These are phyloP conservation scores for Patiria pectinifera DNA, from an alignment of 53 echinoderm and acorn worm species.

Conservation along the genomic window DNA sequence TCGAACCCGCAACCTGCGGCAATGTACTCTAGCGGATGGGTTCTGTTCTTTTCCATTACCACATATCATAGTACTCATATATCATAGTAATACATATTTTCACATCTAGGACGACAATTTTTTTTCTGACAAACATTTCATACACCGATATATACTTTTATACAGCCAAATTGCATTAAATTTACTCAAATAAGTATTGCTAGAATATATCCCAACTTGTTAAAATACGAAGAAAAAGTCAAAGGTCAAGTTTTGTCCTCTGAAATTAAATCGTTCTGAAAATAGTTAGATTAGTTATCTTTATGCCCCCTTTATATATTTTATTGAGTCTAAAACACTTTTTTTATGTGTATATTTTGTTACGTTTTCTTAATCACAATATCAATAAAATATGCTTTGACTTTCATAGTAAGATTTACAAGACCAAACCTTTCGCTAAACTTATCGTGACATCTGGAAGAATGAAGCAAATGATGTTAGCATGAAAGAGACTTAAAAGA, in stretches of 20 bases:
- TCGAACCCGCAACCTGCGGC: no score
- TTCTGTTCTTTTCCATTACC: neutral
- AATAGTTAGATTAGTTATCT: neutral
- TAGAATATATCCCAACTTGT: neutral
- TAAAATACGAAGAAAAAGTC: neutral
- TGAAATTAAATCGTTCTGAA: neutral
- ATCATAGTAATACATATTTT: neutral
- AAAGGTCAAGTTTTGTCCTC: neutral
- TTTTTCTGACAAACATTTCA: neutral
- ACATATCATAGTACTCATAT: neutral
- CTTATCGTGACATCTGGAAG: no score
- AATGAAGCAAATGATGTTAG: no score
- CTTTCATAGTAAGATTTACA: no score
- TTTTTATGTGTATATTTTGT: neutral
- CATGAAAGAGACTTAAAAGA: no score
- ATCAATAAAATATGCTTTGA: no score
- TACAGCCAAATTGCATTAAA: slow-evolving; percentile 27
- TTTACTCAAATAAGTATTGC: slow-evolving; percentile 44
- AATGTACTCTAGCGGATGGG: no score
- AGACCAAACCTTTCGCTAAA: no score
- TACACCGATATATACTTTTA: slow-evolving; percentile 12
- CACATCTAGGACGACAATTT: neutral
- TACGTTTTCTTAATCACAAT: neutral
- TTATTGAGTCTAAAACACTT: neutral
- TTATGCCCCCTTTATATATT: neutral